phyloP scores from a whole-genome alignment of 2,888 invertebrate species.

The Venustoraphidia nigricollis region DNA sequence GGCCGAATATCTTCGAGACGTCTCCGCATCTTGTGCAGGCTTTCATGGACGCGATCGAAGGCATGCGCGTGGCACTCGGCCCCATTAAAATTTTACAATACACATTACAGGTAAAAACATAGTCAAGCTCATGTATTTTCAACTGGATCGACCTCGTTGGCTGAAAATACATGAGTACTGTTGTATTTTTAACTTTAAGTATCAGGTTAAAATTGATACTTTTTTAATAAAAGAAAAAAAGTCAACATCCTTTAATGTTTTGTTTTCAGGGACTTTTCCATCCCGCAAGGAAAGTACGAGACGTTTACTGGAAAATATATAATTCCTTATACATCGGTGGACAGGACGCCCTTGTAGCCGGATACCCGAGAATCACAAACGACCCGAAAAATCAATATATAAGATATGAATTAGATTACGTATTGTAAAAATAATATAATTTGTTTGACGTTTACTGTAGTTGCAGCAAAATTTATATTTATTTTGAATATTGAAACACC shows the following conservation, averaged over 20 bases:
- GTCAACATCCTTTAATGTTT: conserved; percentile 3
- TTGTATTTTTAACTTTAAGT: too few relatives aligned
- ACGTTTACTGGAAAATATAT: conserved; percentile 99
- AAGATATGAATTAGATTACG: conserved; percentile 87
- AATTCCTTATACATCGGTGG: conserved; percentile 98
- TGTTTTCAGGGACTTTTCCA: conserved; percentile 83
- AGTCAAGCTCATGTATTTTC: too few relatives aligned
- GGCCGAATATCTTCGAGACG: conserved; percentile 99
- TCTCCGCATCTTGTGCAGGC: conserved; percentile 99
- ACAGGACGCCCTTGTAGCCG: conserved; percentile 93
- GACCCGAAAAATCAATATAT: conserved; percentile 89
- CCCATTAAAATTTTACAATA: conserved; percentile 95
- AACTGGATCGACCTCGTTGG: too few relatives aligned
- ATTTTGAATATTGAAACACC: too few relatives aligned
- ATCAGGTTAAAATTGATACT: too few relatives aligned
- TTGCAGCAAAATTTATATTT: too few relatives aligned
- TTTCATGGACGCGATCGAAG: conserved; percentile 98
- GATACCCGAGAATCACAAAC: conserved; percentile 92
- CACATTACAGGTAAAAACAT: conserved; percentile 64
- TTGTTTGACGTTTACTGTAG: not conserved
- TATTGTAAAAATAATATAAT: conserved; percentile 41
- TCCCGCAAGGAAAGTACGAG: conserved; percentile 96
- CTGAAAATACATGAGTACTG: too few relatives aligned
- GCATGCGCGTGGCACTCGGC: conserved; percentile 89
- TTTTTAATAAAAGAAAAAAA: too few relatives aligned